phyloP scores from a whole-genome alignment of 2,113 vertebrate genomes.

The Lutjanus erythropterus region DNA sequence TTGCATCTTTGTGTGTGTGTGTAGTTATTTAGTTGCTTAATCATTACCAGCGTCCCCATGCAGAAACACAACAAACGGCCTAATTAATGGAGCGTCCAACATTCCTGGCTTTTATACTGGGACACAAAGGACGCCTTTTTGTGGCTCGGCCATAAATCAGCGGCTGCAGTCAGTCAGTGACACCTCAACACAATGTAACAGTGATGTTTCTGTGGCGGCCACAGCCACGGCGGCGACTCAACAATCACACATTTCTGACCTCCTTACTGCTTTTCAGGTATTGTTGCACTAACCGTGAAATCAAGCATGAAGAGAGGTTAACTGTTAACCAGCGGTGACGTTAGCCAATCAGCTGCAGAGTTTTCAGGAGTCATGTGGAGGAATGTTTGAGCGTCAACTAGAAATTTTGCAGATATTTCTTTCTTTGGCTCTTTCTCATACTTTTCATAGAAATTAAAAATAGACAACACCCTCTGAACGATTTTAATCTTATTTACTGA shows the following conservation, averaged over 20 bases:
- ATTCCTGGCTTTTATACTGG: conserved; percentile 79
- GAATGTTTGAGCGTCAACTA: neutral
- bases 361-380: neutral
- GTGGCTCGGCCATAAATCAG: conserved; percentile 79
- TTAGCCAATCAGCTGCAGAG: neutral
- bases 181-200: conserved; percentile 69
- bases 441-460: too few relatives aligned
- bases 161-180: conserved; percentile 66
- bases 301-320: conserved; percentile 57
- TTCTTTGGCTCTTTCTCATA: neutral
- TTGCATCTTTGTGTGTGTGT: conserved; percentile 9
- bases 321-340: conserved; percentile 62
- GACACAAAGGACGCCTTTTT: conserved; percentile 76
- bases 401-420: neutral
- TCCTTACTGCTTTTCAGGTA: conserved; percentile 41
- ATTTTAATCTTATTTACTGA: conserved; percentile 23
- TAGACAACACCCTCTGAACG: conserved; percentile 1
- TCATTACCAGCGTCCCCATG: conserved; percentile 72
- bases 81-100: conserved; percentile 80
- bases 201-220: conserved; percentile 48
- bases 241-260: conserved; percentile 55
- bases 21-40: conserved; percentile 60
- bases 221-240: conserved; percentile 37
- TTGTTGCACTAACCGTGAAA: conserved; percentile 52
- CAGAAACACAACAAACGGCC: conserved; percentile 67